Percentiles rank a stretch among this genome's conserved stretches.
Conservation (phyloP, 2,888 invertebrate genomes). For the Meghimatium bilineatum region DNA sequence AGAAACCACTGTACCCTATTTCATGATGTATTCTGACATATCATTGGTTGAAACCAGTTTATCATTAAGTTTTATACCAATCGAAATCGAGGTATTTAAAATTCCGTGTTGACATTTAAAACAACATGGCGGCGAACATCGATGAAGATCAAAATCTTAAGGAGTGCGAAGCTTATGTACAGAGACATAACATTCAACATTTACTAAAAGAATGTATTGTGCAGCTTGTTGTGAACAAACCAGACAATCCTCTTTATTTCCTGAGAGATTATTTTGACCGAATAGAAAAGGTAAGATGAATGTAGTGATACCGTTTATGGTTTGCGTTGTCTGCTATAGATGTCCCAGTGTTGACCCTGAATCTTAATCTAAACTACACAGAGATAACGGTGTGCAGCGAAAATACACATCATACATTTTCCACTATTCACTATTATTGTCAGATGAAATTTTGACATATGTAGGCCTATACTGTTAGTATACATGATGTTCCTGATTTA, state of each 20-base stretch:
- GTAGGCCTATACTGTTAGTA: no score
- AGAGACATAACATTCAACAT: constrained; percentile 96
- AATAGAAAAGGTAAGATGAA: constrained; percentile 91
- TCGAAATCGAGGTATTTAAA: constrained; percentile 9
- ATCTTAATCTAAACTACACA: no score
- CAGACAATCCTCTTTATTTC: constrained; percentile 96
- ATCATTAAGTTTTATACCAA: constrained; percentile 21
- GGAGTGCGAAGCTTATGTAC: constrained; percentile 98
- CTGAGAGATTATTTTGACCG: constrained; percentile 97
- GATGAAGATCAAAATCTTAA: constrained; percentile 97
- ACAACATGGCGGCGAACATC: constrained; percentile 71
- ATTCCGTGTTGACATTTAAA: constrained; percentile 48
- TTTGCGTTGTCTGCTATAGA: not conserved
- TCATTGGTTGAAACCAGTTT: constrained; percentile 24
- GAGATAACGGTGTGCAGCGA: no score
- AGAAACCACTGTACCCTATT: no score
- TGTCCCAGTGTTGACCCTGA: no score
- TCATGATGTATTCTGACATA: no score
- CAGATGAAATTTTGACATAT: no score
- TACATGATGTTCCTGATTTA: no score
- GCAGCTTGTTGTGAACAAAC: constrained; percentile 96
- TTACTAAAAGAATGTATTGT: constrained; percentile 97
- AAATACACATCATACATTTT: no score
- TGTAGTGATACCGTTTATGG: not conserved
- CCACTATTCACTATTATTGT: no score